Conservation (phyloP, 2,888 invertebrate genomes). For the Zygaena filipendulae region DNA sequence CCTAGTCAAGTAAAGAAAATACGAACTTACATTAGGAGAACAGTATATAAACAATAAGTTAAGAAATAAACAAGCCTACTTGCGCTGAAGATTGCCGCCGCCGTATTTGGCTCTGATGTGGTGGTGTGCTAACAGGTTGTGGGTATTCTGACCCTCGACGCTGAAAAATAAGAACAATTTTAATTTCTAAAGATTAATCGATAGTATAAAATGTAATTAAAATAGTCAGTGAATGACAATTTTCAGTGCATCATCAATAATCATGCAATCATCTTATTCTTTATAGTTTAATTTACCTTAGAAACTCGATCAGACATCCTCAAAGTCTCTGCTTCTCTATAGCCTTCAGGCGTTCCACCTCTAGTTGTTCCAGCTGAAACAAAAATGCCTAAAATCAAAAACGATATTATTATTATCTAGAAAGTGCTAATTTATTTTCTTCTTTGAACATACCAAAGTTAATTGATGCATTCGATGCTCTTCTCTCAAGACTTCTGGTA, state of each 20-base stretch:
- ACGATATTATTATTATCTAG: too few species aligned
- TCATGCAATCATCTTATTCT: too few species aligned
- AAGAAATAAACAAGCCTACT: too few species aligned
- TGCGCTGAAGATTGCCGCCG: conserved; percentile 54
- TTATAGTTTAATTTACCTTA: conserved; percentile 29
- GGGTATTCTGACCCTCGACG: conserved; percentile 61
- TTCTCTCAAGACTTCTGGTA: conserved; percentile 46
- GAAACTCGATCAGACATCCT: conserved; percentile 46
- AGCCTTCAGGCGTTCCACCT: conserved; percentile 54
- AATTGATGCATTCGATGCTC: conserved; percentile 58
- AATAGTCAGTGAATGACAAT: too few species aligned
- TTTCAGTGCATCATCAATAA: too few species aligned
- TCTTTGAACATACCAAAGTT: conserved; percentile 42
- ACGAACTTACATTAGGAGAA: too few species aligned
- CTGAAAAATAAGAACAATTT: conserved; percentile 23
- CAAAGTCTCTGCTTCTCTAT: conserved; percentile 54
- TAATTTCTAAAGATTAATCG: neutral
- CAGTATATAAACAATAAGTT: neutral
- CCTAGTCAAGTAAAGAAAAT: too few species aligned
- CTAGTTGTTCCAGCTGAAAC: conserved; percentile 37
- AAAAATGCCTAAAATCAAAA: neutral
- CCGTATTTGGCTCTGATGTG: conserved; percentile 39
- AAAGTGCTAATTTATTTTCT: too few species aligned
- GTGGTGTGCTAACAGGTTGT: conserved; percentile 54
- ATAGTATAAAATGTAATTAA: neutral